Evolutionary conservation across 2,888 invertebrate species (phyloP).

Genomic region (Neoscelio sp.): DNA sequence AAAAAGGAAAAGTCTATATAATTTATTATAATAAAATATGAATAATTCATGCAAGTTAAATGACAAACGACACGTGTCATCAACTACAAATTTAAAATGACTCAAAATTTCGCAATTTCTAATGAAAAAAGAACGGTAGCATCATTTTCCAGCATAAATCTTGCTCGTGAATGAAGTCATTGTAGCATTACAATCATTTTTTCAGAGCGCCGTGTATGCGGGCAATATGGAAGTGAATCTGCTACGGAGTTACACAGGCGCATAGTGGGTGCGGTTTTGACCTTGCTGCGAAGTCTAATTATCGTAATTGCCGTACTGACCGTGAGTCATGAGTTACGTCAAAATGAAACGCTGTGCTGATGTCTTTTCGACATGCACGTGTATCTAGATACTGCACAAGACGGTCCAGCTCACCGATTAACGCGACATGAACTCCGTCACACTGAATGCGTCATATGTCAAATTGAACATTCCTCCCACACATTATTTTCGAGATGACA

Average conservation of each 20-base stretch:
- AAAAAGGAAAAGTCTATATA: too few species aligned
- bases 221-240: slow-evolving; percentile 34
- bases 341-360: slow-evolving; percentile 47
- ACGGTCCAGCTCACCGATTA: slow-evolving; percentile 34
- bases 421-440: slow-evolving; percentile 17
- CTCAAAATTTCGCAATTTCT: background rate
- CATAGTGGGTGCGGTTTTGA: slow-evolving; percentile 73
- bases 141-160: slow-evolving; percentile 29
- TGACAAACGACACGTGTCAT: too few species aligned
- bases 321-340: slow-evolving; percentile 62
- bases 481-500: slow-evolving; percentile 7
- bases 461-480: slow-evolving; percentile 39
- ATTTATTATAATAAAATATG: too few species aligned
- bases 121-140: slow-evolving; percentile 7
- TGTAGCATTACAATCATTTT: slow-evolving; percentile 26
- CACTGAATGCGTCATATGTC: slow-evolving; percentile 36
- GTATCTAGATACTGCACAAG: slow-evolving; percentile 35
- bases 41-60: too few species aligned
- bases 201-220: slow-evolving; percentile 12
- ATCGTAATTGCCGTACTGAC: slow-evolving; percentile 72
- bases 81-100: too few species aligned
- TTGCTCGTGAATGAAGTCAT: slow-evolving; percentile 43
- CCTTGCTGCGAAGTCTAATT: slow-evolving; percentile 76
- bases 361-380: slow-evolving; percentile 47
- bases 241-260: slow-evolving; percentile 6